Percentiles rank a stretch among this genome's conserved stretches.
Evolutionary conservation across 2,888 invertebrate genomes (phyloP).

Genomic region (Zele albiditarsus): DNA sequence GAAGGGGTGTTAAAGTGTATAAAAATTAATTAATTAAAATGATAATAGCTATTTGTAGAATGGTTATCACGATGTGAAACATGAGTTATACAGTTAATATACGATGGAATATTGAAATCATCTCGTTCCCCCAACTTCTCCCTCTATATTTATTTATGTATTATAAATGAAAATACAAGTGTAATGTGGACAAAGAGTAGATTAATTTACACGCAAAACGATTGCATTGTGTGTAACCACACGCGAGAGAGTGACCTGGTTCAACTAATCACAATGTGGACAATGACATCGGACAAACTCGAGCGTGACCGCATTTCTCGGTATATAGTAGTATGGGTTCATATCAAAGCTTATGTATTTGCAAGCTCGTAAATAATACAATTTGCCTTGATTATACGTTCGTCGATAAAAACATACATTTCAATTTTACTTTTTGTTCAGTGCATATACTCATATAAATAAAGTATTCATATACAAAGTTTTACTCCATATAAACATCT

Average conservation of each 20-base stretch:
- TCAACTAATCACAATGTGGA: conserved; percentile 60
- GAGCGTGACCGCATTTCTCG: conserved; percentile 53
- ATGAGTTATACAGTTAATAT: too few species aligned
- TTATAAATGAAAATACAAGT: neutral
- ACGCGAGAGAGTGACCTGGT: conserved; percentile 58
- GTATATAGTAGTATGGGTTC: neutral
- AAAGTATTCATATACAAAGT: neutral
- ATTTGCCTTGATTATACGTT: conserved; percentile 8
- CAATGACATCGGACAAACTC: conserved; percentile 60
- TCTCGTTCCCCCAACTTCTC: too few species aligned
- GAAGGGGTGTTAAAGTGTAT: neutral
- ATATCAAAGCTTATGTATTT: conserved; percentile 20
- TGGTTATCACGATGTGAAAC: conserved; percentile 28
- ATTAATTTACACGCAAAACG: conserved; percentile 60
- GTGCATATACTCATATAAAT: neutral
- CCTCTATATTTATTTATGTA: neutral
- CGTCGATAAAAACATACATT: conserved; percentile 1
- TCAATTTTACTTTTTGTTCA: neutral
- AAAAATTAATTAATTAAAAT: conserved; percentile 37
- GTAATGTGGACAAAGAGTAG: conserved; percentile 46
- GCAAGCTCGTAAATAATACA: conserved; percentile 27
- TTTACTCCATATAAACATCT: neutral
- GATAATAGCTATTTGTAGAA: conserved; percentile 34
- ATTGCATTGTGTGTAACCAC: conserved; percentile 58
- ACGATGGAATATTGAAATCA: conserved; percentile 5